phyloP scores from a whole-genome alignment of 1,140 invertebrate species.

The Arctopsyche grandis region DNA sequence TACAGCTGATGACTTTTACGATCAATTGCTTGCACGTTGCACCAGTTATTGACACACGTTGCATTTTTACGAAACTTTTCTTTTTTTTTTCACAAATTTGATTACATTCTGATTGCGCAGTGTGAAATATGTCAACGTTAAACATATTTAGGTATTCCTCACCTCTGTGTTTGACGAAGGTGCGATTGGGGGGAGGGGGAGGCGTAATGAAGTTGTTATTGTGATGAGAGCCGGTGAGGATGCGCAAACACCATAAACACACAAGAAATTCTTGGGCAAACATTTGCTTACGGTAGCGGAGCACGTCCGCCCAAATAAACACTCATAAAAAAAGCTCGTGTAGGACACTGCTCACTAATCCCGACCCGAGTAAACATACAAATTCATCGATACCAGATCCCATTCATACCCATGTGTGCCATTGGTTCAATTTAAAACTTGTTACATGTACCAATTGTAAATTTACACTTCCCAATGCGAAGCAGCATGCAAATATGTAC shows the following conservation, averaged over 20 bases:
- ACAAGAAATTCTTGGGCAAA: conserved; percentile 33
- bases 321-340: conserved; percentile 9
- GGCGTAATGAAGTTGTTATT: conserved; percentile 33
- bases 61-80: too few relatives aligned
- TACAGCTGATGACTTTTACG: too few relatives aligned
- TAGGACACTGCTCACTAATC: conserved; percentile 20
- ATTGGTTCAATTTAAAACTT: background rate
- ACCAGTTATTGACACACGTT: too few relatives aligned
- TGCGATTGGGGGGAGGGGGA: background rate
- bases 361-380: conserved; percentile 6
- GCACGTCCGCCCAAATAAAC: conserved; percentile 24
- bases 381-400: background rate
- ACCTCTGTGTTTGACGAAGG: too few relatives aligned
- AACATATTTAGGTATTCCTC: too few relatives aligned
- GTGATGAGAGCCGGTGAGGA: conserved; percentile 4
- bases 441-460: too few relatives aligned
- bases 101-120: too few relatives aligned
- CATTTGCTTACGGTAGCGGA: conserved; percentile 35
- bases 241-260: conserved; percentile 30
- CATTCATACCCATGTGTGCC: background rate
- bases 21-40: too few relatives aligned
- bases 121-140: too few relatives aligned
- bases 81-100: too few relatives aligned
- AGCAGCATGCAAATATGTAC: too few relatives aligned
- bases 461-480: too few relatives aligned